Base-by-base conservation (phyloP, 2,113 vertebrate species). In the Tetraodon nigroviridis region DNA sequence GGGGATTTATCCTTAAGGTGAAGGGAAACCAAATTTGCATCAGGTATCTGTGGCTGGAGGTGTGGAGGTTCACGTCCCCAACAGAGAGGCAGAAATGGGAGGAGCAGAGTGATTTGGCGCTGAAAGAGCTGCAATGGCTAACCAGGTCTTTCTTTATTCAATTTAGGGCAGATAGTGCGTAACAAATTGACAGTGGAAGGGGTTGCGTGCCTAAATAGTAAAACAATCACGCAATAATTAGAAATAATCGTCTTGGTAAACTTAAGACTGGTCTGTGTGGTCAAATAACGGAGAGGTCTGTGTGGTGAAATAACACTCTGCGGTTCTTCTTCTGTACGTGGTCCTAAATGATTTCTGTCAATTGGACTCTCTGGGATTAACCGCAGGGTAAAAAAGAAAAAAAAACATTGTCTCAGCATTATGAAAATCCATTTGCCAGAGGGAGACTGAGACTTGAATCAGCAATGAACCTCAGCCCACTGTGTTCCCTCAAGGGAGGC, bases 391-490 rank as follows among this genome's bases (percentile, higher is more conserved):
- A n/a, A n/a, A n/a, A n/a, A n/a, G n/a, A n/a, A 18, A 27, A 53
- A 50, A 64, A 76, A 78, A 81, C 67, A 81, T 83, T 83, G 83
- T 88, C 80, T 82, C 80, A 84, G 83, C 82, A 75, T 85, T 84
- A 87, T 81, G 80, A 86, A 87, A 86, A 87, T 85, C 67, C 59
- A 76, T 79, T 84, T 75, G 83, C 83, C 83, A 75, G 71, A 82
- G 82, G 84, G 81, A 83, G 44, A 69, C 63, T 70, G 55, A 81
- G 67, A 80, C 78, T 78, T 83, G 84, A 81, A 89, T 86, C 71
- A 80, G 65, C 75, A 84, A 86, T 86, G 81, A 87, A 81, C 56
- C 76, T 84, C 72, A 76, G 64, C 67, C 76, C 75, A 75, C 73
- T 67, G 69, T 61, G 76, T 64, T 76, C 77, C 75, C 78, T 19